Evolutionary conservation across 2,888 invertebrate genomes (phyloP).

Genomic region (Schizaphis graminum): DNA sequence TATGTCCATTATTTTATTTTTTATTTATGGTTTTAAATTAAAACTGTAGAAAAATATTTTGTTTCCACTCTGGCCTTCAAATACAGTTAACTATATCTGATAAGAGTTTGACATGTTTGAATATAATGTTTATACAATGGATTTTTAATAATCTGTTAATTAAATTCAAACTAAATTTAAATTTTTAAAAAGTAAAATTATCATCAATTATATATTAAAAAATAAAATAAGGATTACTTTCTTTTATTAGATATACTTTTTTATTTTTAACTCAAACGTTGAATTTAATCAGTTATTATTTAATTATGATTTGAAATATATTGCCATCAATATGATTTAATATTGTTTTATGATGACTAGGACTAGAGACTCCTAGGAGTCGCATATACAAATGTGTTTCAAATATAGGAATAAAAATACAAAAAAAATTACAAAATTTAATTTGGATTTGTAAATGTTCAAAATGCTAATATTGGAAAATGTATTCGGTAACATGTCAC

Average conservation of each 20-base stretch:
- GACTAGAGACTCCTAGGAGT: no score
- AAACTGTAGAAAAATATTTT: not conserved
- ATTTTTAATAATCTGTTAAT: not conserved
- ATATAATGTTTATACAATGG: not conserved
- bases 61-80: not conserved
- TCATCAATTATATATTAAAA: not conserved
- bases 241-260: not conserved
- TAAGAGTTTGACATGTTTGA: not conserved
- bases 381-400: no score
- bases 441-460: no score
- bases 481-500: no score
- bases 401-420: no score
- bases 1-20: not conserved
- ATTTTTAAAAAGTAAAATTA: not conserved
- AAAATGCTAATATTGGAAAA: no score
- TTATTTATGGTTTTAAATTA: not conserved
- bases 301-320: not conserved
- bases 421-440: no score
- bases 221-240: not conserved
- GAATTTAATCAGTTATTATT: not conserved
- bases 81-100: not conserved
- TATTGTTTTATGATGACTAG: not conserved
- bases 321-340: not conserved
- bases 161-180: not conserved
- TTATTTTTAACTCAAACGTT: not conserved